A percentile compares a stretch with the other conserved stretches of the same genome.
Conservation (phyloP, 2,113 vertebrate genomes). For the Tragulus kanchil region DNA sequence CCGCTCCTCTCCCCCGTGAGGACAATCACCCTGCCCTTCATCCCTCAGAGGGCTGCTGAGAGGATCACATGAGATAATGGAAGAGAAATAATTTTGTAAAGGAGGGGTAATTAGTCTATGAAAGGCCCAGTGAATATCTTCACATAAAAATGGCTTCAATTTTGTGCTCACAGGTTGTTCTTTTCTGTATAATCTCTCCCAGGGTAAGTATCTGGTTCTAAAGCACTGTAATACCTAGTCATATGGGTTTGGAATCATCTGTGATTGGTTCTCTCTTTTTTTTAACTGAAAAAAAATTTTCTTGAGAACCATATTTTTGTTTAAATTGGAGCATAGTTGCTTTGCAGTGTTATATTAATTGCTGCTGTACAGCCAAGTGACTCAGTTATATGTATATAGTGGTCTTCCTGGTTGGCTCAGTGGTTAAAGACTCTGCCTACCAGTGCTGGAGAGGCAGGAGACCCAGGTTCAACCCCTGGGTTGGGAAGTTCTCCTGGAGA, state of each 20-base stretch:
- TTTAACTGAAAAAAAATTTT: conserved; percentile 17
- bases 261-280: not conserved
- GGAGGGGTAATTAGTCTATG: conserved; percentile 34
- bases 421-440: not conserved
- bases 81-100: conserved; percentile 57
- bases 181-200: not conserved
- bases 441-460: not conserved
- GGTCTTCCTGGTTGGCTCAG: not conserved
- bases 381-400: not conserved
- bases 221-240: not conserved
- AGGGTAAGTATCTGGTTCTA: not conserved
- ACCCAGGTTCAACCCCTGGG: not conserved
- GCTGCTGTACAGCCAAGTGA: not conserved
- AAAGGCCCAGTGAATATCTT: conserved; percentile 58
- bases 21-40: not conserved
- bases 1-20: conserved; percentile 2
- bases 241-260: conserved; percentile 9
- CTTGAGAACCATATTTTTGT: not conserved
- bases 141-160: conserved; percentile 41
- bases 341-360: not conserved
- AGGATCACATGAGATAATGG: conserved; percentile 49
- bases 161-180: conserved; percentile 45
- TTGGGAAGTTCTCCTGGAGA: not conserved
- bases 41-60: not conserved
- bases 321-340: not conserved